Base-by-base conservation (phyloP, 2,888 invertebrate genomes). In the Mellilla xanthometata region DNA sequence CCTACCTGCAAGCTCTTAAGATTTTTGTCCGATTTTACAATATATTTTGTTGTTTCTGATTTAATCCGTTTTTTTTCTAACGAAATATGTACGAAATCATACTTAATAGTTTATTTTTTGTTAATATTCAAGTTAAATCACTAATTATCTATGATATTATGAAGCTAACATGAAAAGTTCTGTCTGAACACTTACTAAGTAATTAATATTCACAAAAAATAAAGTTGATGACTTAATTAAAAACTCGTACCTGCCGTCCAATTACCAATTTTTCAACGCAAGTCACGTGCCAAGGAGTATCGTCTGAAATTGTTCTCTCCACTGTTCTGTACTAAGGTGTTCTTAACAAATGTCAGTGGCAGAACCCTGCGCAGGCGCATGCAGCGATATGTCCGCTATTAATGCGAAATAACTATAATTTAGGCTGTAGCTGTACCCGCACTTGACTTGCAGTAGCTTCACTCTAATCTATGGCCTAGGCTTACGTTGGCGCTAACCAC, bases 391-490 rank as follows among this genome's bases (percentile, higher is more conserved):
- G 75, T 77, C 72, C 75, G 77, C 81, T 81, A 80, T 85, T 83
- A 83, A 83, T 81, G 80, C 71, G 62, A 81, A 87, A 85, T 85
- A 81, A 85, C 88, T 84, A 83, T 86, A 80, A 88, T 87, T 83
- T 82, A 76, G 76, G 68, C 56, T 73, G 12, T 39, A 76, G 36
- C 35, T 32, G 46, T 34, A 34, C 41, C 32, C 26, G 32, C 24
- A 42, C 71, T 69, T 62, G 66, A 71, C 74, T 81, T 76, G 15
- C 6, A 19, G 15, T 19, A 19, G 15, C 15, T 19, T n/a, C n/a
- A n/a, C n/a, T n/a, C n/a, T n/a, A n/a, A 19, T 19, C 4, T 19
- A 19, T 5, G 6, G 15, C 6, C 15, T 3, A 19, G 15, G 15
- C 15, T 19, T n/a, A n/a, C n/a, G 15, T 79, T 75, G 80, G 75